phyloP scores from a whole-genome alignment of 2,888 invertebrate species.

The Ellobium chinense region DNA sequence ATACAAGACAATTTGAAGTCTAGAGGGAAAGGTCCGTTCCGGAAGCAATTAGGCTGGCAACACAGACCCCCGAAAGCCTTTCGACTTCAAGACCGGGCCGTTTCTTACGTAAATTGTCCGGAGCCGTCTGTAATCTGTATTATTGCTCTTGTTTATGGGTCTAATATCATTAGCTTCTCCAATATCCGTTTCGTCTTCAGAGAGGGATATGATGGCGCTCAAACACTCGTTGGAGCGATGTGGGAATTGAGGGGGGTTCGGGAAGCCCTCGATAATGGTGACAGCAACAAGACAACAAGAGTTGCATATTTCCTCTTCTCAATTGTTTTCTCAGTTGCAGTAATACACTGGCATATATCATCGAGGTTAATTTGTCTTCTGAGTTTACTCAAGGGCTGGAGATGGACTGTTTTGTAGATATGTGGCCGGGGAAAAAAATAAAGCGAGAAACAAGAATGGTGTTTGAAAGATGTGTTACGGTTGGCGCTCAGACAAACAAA shows the following conservation, averaged over 20 bases:
- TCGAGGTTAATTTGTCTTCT: no score
- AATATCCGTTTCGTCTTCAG: slow-evolving; percentile 4
- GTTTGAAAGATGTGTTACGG: no score
- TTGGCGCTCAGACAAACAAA: no score
- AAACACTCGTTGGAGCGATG: not conserved
- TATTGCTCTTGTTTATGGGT: slow-evolving; percentile 18
- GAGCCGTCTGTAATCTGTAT: slow-evolving; percentile 16
- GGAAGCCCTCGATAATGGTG: no score
- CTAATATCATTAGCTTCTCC: slow-evolving; percentile 15
- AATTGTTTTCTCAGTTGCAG: no score
- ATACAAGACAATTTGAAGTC: not conserved
- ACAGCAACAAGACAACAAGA: no score
- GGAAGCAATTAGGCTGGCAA: slow-evolving; percentile 1
- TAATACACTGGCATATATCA: no score
- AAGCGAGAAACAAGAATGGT: no score
- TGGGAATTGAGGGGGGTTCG: not conserved
- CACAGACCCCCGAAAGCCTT: slow-evolving; percentile 1
- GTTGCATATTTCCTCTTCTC: no score
- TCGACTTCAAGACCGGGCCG: not conserved
- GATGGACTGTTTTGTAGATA: no score
- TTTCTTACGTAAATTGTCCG: slow-evolving; percentile 10
- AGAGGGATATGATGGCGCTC: not conserved
- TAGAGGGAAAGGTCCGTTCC: not conserved
- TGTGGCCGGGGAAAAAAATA: no score
- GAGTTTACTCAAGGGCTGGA: no score